phyloP scores from a whole-genome alignment of 2,888 invertebrate genomes.

The Tribolium freemani region DNA sequence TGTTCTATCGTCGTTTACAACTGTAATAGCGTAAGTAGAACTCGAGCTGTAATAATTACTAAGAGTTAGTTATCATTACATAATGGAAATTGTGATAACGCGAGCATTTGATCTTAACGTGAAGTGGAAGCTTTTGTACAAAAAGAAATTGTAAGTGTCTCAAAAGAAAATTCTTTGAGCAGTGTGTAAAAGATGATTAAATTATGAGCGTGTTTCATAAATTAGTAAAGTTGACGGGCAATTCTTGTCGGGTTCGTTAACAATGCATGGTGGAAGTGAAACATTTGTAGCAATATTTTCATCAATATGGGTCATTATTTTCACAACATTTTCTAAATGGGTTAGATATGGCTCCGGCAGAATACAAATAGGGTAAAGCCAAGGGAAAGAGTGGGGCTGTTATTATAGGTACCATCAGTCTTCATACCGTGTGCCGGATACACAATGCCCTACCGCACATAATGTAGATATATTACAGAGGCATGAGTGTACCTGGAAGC shows the following conservation, averaged over 20 bases:
- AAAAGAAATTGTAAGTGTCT: no score
- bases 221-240: constrained; percentile 3
- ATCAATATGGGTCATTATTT: constrained; percentile 33
- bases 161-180: no score
- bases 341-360: constrained; percentile 22
- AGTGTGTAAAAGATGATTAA: neutral
- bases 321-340: constrained; percentile 30
- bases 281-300: constrained; percentile 30
- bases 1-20: neutral
- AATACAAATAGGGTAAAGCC: constrained; percentile 37
- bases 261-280: constrained; percentile 22
- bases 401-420: constrained; percentile 50
- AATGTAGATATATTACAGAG: constrained; percentile 49
- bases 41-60: neutral
- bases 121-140: no score
- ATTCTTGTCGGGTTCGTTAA: constrained; percentile 4
- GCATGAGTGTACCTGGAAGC: constrained; percentile 26
- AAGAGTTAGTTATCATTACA: neutral
- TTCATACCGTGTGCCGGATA: constrained; percentile 47
- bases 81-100: neutral
- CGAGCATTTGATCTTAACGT: neutral
- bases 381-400: constrained; percentile 24
- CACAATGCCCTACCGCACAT: constrained; percentile 47
- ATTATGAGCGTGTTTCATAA: neutral
- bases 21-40: neutral